Evolutionary conservation across 2,113 vertebrate species (phyloP), one percentile per base, ranked within the genome.

Genomic region (Pseudorhombus dupliciocellatus): DNA sequence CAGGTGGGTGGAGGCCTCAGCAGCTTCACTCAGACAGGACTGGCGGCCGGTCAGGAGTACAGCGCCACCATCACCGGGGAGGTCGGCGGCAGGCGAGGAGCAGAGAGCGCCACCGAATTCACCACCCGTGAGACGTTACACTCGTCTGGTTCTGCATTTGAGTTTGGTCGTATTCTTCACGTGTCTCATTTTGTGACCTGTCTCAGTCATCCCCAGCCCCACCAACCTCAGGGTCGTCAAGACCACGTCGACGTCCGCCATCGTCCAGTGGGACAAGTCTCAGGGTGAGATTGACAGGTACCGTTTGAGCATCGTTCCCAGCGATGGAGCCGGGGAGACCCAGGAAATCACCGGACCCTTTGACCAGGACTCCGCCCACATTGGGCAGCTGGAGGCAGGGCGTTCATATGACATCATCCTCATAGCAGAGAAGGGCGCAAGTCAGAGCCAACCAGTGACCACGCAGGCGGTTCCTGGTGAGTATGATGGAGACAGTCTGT

Each of bases 11-110:
- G 95, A 22, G 20, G 74, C 10, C 63, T 83, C 34, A 90, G 56
- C 63, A 62, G 57, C 55, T 94, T 88, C 83, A 91, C 82, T 9
- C 94, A 94, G 82, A 88, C 61, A 0, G 94, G 94, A 0, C 81
- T 95, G 74, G 93, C 90, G 1, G 78, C 93, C 0, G 94, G 93
- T 8, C 92, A 94, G 84, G 82, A 88, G 50, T 95, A 94, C 83
- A 85, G n/a, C 0, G 91, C 89, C 78, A 83, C 67, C 30, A 42
- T 95, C 24, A 73, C 63, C 2, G 94, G 94, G 7, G 86, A 93
- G 73, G 77, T 84, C 4, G 81, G 75, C 0, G 87, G 92, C 21
- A 66, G 73, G 11, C 70, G 56, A 2, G 94, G 93, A 14, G 51
- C 84, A 0, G 79, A 89, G 26, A 91, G 80, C 58, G 56, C 74